Percentiles rank a stretch among this genome's conserved stretches.
These are phyloP conservation scores for Triplophysa bombifrons DNA, from an alignment of 2,797 vertebrate species.

Conservation along the genomic window DNA sequence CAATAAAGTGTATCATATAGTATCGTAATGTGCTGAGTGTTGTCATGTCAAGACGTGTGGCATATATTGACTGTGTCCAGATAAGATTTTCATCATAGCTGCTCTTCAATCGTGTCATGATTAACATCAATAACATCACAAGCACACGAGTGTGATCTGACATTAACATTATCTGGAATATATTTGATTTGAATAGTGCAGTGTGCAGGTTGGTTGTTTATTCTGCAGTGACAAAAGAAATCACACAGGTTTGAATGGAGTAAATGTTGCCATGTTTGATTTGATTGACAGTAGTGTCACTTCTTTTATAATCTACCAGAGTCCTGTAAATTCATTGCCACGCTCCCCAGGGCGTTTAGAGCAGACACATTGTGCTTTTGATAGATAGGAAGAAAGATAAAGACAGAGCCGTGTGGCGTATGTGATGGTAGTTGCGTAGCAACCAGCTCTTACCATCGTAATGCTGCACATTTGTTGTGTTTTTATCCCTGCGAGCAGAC, in stretches of 20 bases:
- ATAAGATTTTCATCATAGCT: too few species aligned
- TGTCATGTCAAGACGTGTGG: neutral
- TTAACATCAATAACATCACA: too few species aligned
- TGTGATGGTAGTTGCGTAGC: constrained; percentile 62
- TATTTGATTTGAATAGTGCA: too few species aligned
- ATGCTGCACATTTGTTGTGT: constrained; percentile 40
- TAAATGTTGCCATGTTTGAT: neutral
- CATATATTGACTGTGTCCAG: neutral
- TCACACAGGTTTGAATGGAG: neutral
- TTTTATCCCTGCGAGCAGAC: neutral
- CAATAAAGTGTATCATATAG: too few species aligned
- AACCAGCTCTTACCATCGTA: constrained; percentile 58
- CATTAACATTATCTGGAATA: too few species aligned
- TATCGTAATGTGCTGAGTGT: neutral
- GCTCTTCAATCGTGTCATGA: too few species aligned
- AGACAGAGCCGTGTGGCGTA: neutral
- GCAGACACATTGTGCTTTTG: constrained; percentile 45
- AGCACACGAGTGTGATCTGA: too few species aligned
- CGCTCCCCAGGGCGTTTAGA: constrained; percentile 55
- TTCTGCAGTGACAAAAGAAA: too few species aligned
- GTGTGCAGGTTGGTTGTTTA: too few species aligned
- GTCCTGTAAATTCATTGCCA: constrained; percentile 40
- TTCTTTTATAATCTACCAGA: constrained; percentile 27
- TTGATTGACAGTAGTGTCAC: constrained; percentile 52
- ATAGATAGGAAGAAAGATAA: constrained; percentile 25